Evolutionary conservation across 2,113 vertebrate genomes (phyloP).

Genomic region (Turdus rufiventris): DNA sequence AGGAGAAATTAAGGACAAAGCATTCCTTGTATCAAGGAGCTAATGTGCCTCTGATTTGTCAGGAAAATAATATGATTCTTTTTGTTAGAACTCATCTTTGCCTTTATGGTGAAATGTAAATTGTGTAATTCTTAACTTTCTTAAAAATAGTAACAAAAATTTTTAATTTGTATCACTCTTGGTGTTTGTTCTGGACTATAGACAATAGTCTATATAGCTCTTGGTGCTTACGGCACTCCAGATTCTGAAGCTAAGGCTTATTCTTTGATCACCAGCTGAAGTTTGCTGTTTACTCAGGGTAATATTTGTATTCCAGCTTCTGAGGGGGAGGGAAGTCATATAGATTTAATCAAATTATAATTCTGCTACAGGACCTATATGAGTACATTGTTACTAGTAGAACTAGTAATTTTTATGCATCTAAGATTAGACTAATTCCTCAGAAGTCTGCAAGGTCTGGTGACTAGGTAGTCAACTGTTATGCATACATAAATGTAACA

Average conservation of each 20-base stretch:
- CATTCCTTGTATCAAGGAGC: background rate
- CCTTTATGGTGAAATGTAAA: background rate
- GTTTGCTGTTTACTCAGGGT: background rate
- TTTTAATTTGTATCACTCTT: rapidly evolving
- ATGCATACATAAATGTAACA: background rate
- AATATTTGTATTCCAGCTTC: background rate
- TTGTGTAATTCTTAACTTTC: background rate
- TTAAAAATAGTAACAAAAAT: background rate
- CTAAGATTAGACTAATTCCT: background rate
- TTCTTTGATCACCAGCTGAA: background rate
- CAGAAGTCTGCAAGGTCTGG: background rate
- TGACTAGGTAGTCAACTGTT: background rate
- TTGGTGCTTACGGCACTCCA: background rate
- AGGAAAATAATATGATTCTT: background rate
- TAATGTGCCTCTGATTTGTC: background rate
- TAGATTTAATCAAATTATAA: background rate
- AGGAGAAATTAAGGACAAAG: background rate
- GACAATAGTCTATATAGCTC: background rate
- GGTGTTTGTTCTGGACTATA: background rate
- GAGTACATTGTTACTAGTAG: background rate
- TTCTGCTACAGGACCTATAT: background rate
- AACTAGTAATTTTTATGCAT: background rate
- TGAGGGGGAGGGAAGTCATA: background rate
- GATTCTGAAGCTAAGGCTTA: background rate
- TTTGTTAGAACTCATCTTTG: background rate